phyloP scores from a whole-genome alignment of 2,888 invertebrate species.

The Venusia cambrica region DNA sequence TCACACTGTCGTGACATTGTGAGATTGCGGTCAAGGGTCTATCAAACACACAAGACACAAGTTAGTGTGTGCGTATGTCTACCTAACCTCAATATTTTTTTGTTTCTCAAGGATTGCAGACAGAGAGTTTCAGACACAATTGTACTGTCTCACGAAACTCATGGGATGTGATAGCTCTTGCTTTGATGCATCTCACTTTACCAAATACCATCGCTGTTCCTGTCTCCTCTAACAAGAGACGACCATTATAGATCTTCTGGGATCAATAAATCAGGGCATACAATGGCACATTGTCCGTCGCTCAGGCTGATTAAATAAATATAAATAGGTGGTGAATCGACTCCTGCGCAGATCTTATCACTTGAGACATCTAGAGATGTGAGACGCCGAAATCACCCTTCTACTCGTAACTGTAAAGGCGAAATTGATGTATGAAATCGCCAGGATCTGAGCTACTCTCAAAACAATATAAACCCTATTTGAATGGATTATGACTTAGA shows the following conservation, averaged over 20 bases:
- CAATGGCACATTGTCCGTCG: conserved; percentile 79
- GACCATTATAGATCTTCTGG: conserved; percentile 42
- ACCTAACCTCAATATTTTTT: too few relatives aligned
- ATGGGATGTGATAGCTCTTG: too few relatives aligned
- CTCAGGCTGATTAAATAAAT: conserved; percentile 75
- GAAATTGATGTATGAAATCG: conserved; percentile 42
- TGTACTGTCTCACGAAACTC: too few relatives aligned
- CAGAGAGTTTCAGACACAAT: too few relatives aligned
- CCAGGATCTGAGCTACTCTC: conserved; percentile 25
- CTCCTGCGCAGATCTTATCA: conserved; percentile 72
- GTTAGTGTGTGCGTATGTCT: too few relatives aligned
- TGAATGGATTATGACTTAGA: conserved; percentile 38
- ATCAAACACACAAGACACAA: too few relatives aligned
- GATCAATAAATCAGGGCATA: conserved; percentile 71
- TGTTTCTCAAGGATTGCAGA: too few relatives aligned
- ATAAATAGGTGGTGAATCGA: conserved; percentile 74
- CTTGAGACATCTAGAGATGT: conserved; percentile 56
- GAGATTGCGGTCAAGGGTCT: too few relatives aligned
- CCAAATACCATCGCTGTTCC: conserved; percentile 21
- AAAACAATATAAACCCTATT: conserved; percentile 40
- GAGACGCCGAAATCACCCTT: conserved; percentile 52
- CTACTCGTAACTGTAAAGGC: conserved; percentile 48
- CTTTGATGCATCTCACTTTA: too few relatives aligned
- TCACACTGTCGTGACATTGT: too few relatives aligned
- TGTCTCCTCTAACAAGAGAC: conserved; percentile 37